phyloP scores from a whole-genome alignment of 2,888 invertebrate species.

The Tanypteryx hageni region DNA sequence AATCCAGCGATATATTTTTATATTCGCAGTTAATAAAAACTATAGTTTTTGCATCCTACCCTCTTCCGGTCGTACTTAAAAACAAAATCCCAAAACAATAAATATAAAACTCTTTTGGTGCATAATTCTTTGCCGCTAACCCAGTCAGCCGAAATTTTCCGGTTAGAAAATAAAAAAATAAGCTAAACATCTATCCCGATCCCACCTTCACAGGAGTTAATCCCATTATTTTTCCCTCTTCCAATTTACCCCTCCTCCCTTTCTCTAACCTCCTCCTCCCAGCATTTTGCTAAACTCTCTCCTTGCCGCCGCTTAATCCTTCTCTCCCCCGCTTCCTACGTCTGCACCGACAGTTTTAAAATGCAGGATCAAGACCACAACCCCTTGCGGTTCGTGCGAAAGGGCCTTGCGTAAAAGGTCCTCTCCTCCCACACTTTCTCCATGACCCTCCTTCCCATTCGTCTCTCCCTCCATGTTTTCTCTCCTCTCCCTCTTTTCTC shows the following conservation, averaged over 20 bases:
- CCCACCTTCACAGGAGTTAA: neutral
- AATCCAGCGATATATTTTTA: no score
- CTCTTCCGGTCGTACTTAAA: no score
- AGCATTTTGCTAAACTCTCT: neutral
- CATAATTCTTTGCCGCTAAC: neutral
- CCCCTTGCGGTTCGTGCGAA: neutral
- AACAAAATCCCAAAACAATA: no score
- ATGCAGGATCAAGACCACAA: constrained; percentile 32
- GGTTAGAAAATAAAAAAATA: neutral
- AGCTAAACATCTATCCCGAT: neutral
- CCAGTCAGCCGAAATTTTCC: neutral
- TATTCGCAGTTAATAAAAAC: no score
- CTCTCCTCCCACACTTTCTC: neutral
- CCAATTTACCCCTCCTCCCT: neutral
- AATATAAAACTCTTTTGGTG: no score
- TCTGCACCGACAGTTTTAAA: neutral
- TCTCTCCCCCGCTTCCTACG: neutral
- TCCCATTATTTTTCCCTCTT: constrained; percentile 12
- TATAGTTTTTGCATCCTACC: no score
- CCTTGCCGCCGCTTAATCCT: neutral
- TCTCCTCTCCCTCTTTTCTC: no score
- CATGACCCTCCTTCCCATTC: no score
- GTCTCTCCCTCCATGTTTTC: no score
- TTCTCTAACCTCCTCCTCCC: neutral
- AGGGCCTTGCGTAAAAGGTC: neutral